Evolutionary conservation across 2,113 vertebrate species (phyloP).

Genomic region (Tetraodon nigroviridis): DNA sequence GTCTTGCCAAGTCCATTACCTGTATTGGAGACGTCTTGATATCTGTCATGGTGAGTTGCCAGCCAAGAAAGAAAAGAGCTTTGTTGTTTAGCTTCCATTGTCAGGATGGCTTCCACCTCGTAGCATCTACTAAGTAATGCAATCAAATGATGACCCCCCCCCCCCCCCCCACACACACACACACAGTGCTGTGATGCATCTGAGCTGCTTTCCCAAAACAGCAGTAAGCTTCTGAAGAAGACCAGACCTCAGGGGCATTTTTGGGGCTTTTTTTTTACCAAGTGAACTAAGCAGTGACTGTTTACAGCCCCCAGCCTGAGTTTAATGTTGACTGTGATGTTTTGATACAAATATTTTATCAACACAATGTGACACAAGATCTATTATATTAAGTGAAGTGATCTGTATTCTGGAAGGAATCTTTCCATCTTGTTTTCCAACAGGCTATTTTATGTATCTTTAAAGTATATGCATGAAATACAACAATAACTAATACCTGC

Average conservation of each 20-base stretch:
- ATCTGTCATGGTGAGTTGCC: constrained; percentile 52
- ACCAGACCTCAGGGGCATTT: constrained; percentile 6
- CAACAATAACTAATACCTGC: too few relatives aligned
- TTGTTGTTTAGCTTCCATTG: constrained; percentile 58
- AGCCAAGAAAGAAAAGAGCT: constrained; percentile 33
- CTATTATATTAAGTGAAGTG: too few relatives aligned
- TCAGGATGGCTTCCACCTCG: constrained; percentile 62
- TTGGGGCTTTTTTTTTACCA: constrained; percentile 28
- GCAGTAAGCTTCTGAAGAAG: constrained; percentile 39
- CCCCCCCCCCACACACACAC: constrained; percentile 4
- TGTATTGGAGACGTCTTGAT: constrained; percentile 71
- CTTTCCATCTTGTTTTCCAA: too few relatives aligned
- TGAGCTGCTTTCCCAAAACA: constrained; percentile 27
- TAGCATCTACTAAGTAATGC: constrained; percentile 56
- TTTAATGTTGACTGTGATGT: too few relatives aligned
- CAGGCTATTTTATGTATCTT: too few relatives aligned
- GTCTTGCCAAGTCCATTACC: constrained; percentile 76
- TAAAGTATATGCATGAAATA: too few relatives aligned
- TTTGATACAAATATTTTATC: too few relatives aligned
- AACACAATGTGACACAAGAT: too few relatives aligned
- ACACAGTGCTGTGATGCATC: constrained; percentile 39
- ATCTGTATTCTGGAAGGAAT: too few relatives aligned
- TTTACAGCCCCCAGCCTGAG: constrained; percentile 2
- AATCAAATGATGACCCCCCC: constrained; percentile 56
- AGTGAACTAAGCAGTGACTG: constrained; percentile 8